Percentiles rank a stretch among this genome's conserved stretches.
phyloP scores from a whole-genome alignment of 2,888 invertebrate species.

The Tenthredo distinguenda region DNA sequence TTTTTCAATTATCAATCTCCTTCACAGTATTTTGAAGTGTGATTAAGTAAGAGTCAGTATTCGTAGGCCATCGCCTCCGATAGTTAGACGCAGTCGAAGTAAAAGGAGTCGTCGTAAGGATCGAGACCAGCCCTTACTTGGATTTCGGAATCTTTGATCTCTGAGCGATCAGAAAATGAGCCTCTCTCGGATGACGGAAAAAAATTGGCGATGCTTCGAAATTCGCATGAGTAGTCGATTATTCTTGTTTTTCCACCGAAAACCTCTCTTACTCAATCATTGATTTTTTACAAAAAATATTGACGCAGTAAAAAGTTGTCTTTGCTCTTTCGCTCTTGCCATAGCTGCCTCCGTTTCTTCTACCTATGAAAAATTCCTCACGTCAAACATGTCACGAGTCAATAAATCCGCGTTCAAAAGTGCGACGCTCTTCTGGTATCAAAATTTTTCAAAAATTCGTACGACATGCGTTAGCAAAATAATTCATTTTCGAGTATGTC shows the following conservation, averaged over 20 bases:
- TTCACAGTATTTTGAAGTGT: neutral
- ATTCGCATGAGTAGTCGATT: neutral
- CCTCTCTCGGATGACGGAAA: neutral
- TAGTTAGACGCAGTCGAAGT: neutral
- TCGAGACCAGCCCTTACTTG: neutral
- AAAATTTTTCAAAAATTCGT: neutral
- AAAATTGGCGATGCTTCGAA: neutral
- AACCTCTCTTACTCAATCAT: neutral
- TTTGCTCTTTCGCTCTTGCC: neutral
- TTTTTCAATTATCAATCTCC: neutral
- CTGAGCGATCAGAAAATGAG: neutral
- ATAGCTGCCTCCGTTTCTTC: neutral
- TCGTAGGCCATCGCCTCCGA: neutral
- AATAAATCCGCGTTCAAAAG: neutral
- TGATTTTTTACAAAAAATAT: neutral
- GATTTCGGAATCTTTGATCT: neutral
- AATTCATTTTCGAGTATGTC: neutral
- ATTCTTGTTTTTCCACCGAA: neutral
- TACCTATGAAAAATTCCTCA: neutral
- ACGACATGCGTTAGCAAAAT: neutral
- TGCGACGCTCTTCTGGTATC: neutral
- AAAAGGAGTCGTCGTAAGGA: neutral
- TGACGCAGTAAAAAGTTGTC: neutral
- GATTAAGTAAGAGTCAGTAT: neutral
- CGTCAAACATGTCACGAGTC: neutral